Base-by-base conservation (phyloP, 2,797 vertebrate species). In the Iguana delicatissima region DNA sequence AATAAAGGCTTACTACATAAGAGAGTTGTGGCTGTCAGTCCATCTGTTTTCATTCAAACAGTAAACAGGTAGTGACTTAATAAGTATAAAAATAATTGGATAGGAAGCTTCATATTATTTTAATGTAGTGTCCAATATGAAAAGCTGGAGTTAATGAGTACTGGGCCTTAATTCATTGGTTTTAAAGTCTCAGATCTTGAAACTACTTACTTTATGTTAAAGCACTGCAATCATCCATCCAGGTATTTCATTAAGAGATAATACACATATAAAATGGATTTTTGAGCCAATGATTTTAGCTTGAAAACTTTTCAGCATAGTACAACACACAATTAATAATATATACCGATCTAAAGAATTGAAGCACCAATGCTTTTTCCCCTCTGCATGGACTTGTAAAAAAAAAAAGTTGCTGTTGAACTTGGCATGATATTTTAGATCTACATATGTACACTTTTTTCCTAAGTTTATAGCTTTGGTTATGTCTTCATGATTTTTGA, bases 291-390 rank as follows among this genome's bases (percentile, higher is more conserved):
- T 95, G 93, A 90, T 87, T 92, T 92, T 69, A 69, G 62, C 72
- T 91, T 83, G 69, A 94, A 92, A 96, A 96, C 86, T 94, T 93
- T 95, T 91, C 80, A 10, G 89, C 89, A 88, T 93, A 91, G 93
- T 96, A 95, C 95, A 95, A 93, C 92, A 94, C 94, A 93, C 92
- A 89, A n/a, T n/a, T n/a, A n/a, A 86, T 96, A 93, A 72, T 94
- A 94, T 94, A 94, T 95, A 95, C 90, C 72, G 91, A 92, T 94
- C 94, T 91, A 95, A 94, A 89, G 87, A 95, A 80, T 95, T 92
- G 94, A 93, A 96, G 94, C 90, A 93, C 92, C 57, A 93, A 92
- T 93, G 91, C 87, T 91, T 93, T 90, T 93, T 73, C 86, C 74
- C 5, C 1, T 0, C 0, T 0, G 32, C 79, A 74, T 93, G 89